Base-by-base conservation (phyloP, 2,888 invertebrate species). In the Cacoxenus indagator region DNA sequence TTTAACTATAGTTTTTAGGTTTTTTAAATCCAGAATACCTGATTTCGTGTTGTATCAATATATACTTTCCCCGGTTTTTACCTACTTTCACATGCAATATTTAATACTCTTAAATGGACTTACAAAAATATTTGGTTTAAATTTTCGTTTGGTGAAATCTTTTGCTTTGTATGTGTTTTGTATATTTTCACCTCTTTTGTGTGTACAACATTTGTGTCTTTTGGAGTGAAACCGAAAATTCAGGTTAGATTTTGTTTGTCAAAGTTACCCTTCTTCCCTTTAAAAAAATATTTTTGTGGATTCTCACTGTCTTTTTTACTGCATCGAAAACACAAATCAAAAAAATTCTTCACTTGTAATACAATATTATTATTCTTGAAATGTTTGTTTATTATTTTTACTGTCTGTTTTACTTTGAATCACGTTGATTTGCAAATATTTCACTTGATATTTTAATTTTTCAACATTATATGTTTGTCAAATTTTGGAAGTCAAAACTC, bases 381-480 rank as follows among this genome's bases (percentile, higher is more conserved):
- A n/a, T n/a, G n/a, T n/a, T n/a, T n/a, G n/a, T n/a, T n/a, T n/a
- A n/a, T 37, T 37, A 8, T 37, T 37, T 37, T 37, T 37, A 8
- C 11, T 37, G 46, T 46, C 6, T 48, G 6, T 48, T 48, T 48
- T 48, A 17, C 6, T 48, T 17, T 17, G n/a, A n/a, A n/a, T n/a
- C n/a, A n/a, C n/a, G n/a, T n/a, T n/a, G n/a, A n/a, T n/a, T n/a
- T n/a, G n/a, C n/a, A 2, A 14, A 8, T 17, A 48, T n/a, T 48
- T 48, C 17, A 14, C 48, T n/a, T 48, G 17, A 48, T n/a, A n/a
- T 48, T 37, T 37, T 2, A 37, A n/a, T 48, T 19, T 26, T 55
- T 55, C 43, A 61, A 43, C 43, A 61, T 61, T 61, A 61, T 29
- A 37, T 43, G 61, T 61, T 55, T 24, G 9, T 55, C 55, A 55